Evolutionary conservation across 2,888 invertebrate species (phyloP).

Genomic region (Microctonus hyperodae): DNA sequence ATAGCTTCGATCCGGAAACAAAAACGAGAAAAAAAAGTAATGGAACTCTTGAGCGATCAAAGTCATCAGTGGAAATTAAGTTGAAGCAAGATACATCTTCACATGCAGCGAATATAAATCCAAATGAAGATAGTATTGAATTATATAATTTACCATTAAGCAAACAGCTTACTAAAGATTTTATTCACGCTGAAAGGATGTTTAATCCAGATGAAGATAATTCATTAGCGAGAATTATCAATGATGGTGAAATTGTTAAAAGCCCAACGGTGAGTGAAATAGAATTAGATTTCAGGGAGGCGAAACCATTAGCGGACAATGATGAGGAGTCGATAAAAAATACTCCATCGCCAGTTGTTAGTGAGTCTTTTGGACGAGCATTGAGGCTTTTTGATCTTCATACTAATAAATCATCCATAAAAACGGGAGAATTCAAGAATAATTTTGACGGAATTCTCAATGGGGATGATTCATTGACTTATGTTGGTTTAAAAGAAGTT

Average conservation of each 20-base stretch:
- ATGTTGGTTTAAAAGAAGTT: slow-evolving; percentile 47
- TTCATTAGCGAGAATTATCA: slow-evolving; percentile 54
- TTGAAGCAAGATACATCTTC: slow-evolving; percentile 51
- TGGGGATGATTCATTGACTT: slow-evolving; percentile 37
- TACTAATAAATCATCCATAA: slow-evolving; percentile 29
- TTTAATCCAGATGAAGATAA: slow-evolving; percentile 57
- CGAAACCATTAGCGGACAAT: slow-evolving; percentile 41
- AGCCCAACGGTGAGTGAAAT: slow-evolving; percentile 50
- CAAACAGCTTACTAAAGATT: slow-evolving; percentile 53
- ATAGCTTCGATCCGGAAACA: slow-evolving; percentile 42
- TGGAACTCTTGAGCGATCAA: slow-evolving; percentile 71
- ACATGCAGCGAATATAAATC: slow-evolving; percentile 18
- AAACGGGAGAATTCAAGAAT: slow-evolving; percentile 2
- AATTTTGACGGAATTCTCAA: slow-evolving; percentile 38
- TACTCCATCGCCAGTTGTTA: slow-evolving; percentile 13
- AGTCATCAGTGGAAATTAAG: slow-evolving; percentile 70
- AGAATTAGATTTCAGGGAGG: slow-evolving; percentile 52
- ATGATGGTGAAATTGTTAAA: slow-evolving; percentile 53
- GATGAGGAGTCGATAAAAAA: slow-evolving; percentile 25
- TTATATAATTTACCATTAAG: slow-evolving; percentile 56
- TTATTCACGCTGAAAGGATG: slow-evolving; percentile 52
- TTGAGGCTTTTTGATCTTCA: slow-evolving; percentile 54
- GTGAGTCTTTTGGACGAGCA: slow-evolving; percentile 52
- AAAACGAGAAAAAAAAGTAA: slow-evolving; percentile 49
- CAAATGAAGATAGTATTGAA: slow-evolving; percentile 48